Percentiles rank a stretch among this genome's conserved stretches.
Evolutionary conservation across 2,113 vertebrate genomes (phyloP).

Genomic region (Peromyscus maniculatus): DNA sequence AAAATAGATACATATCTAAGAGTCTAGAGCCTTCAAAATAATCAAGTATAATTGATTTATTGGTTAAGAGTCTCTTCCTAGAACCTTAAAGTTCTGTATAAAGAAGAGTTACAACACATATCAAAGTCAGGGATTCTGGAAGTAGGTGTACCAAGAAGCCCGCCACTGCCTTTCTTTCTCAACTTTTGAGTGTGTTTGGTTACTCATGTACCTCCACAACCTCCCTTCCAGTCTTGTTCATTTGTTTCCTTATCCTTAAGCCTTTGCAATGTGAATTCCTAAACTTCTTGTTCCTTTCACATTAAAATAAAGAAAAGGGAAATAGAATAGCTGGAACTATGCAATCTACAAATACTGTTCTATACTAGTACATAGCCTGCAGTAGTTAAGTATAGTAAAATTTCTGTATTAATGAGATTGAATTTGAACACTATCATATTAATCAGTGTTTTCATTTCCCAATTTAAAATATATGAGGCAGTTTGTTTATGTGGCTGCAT

Average conservation of each 20-base stretch:
- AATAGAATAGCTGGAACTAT: background rate
- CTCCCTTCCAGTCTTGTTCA: background rate
- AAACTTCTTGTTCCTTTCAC: background rate
- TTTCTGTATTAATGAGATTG: background rate
- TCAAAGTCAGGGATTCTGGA: background rate
- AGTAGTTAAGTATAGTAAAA: background rate
- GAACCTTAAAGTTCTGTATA: background rate
- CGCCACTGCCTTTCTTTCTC: background rate
- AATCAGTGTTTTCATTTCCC: conserved; percentile 21
- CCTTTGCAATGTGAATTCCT: background rate
- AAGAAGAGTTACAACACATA: background rate
- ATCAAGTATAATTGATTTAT: background rate
- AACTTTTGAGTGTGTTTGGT: background rate
- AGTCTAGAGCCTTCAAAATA: background rate
- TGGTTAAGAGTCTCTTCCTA: background rate
- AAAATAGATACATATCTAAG: background rate
- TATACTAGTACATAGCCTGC: background rate
- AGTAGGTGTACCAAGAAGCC: background rate
- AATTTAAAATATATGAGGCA: background rate
- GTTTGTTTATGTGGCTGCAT: background rate
- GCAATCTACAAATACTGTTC: background rate
- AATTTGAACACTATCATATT: background rate
- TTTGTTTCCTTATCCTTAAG: background rate
- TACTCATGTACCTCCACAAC: background rate
- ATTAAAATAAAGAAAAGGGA: background rate